These are phyloP conservation scores for Caranx ignobilis DNA, from an alignment of 2,113 vertebrate genomes.

Conservation along the genomic window DNA sequence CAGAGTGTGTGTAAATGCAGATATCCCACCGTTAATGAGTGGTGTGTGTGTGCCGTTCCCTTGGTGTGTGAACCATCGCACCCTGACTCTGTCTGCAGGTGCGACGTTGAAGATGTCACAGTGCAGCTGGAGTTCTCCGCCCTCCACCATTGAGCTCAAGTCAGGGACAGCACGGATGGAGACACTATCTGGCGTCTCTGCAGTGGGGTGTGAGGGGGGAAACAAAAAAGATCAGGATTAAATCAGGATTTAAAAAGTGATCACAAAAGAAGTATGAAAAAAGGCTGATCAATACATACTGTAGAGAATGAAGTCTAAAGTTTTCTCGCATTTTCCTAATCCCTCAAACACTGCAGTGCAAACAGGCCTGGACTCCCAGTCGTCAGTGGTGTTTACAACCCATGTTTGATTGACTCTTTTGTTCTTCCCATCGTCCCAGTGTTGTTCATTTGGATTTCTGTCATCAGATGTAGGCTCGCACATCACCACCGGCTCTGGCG, in stretches of 20 bases:
- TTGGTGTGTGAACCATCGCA: conserved; percentile 66
- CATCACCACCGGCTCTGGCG: neutral
- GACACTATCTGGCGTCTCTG: conserved; percentile 77
- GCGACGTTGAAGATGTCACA: conserved; percentile 76
- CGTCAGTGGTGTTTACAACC: neutral
- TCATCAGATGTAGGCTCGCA: conserved; percentile 28
- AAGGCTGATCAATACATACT: conserved; percentile 66
- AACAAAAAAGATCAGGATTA: conserved; percentile 3
- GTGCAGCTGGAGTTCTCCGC: conserved; percentile 53
- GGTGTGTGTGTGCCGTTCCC: conserved; percentile 28
- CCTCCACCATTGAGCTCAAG: conserved; percentile 48
- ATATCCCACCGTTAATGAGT: conserved; percentile 11
- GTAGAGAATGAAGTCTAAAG: conserved; percentile 70
- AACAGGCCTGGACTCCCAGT: conserved; percentile 65
- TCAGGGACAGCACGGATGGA: conserved; percentile 31
- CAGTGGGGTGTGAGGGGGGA: neutral
- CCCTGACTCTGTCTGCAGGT: conserved; percentile 65
- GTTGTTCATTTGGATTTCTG: neutral
- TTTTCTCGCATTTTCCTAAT: neutral
- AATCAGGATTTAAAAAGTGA: neutral
- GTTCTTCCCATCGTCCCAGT: conserved; percentile 21
- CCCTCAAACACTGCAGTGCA: conserved; percentile 32
- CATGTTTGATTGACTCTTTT: accelerated
- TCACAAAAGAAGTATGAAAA: neutral
- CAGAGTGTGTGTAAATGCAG: neutral